Evolutionary conservation across 2,113 vertebrate genomes (phyloP), one percentile per base, ranked within the genome.

Genomic region (Chaenogobius annularis): DNA sequence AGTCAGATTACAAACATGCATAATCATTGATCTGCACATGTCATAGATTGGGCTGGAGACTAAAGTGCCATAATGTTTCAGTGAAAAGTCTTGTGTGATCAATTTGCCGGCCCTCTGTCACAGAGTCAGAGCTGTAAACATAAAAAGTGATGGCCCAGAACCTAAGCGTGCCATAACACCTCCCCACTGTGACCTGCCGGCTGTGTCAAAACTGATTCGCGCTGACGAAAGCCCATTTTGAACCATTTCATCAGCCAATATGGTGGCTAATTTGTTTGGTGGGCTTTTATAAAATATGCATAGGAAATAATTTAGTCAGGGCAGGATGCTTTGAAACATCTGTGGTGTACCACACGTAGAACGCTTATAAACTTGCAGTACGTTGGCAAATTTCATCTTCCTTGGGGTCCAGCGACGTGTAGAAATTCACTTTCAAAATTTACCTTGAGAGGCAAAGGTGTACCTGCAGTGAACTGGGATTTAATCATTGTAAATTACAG

Each of bases 121-220:
- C 12, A 15, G 67, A 23, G 58, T 70, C 66, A 70, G 56, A 68
- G 72, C 63, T 73, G 81, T 80, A 75, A 85, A 82, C 85, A 89
- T 83, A 73, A 74, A 85, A 84, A 82, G 62, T 67, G 67, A 82
- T 83, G 81, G 79, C 66, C 70, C 75, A 65, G 14, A 79, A 84
- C 68, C 81, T 84, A 61, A 80, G 74, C 83, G 70, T 66, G 19
- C 66, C 64, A 67, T 61, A 78, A 77, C 72, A 80, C 74, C 73
- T 82, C 61, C 81, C 80, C 31, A 61, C 79, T 54, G 72, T 40
- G 67, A 66, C 80, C 68, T 55, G 61, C 78, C 31, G 44, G 69
- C 82, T 79, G 80, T 82, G 83, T 85, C 80, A 80, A 63, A 81
- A 83, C 70, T 75, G 77, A 85, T 86, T 87, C 59, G 66, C 17